Evolutionary conservation across 2,888 invertebrate species (phyloP), one percentile per base, ranked within the genome.

Genomic region (Pogonocherus hispidulus): DNA sequence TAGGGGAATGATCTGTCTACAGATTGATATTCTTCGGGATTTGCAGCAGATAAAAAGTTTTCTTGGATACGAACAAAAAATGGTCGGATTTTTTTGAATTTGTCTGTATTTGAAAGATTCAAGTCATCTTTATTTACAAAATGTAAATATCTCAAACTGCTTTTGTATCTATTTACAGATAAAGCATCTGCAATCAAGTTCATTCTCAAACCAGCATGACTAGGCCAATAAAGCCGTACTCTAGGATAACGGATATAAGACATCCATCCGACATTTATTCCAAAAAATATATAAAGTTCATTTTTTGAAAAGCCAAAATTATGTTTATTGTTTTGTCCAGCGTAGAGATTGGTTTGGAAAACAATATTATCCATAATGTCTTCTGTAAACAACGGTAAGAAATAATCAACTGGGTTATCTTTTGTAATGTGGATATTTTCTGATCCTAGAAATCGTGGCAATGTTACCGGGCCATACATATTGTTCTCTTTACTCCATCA

Each of bases 231-330:
- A 1, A 54, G 32, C 16, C 32, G 14, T 6, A 18, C 9, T 32
- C 52, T 14, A 14, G 52, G 52, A 54, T 54, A 54, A 14, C 52
- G 16, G 2, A 54, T 54, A 32, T 54, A 54, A 2, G 52, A 54
- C 32, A 54, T 54, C n/a, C n/a, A n/a, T 3, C 27, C 32, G 9
- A 32, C 6, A 6, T 18, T 16, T 16, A 54, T 18, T 18, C 54
- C 54, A 18, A 54, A 1, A 20, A 54, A 54, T 1, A 11, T 1
- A 11, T 5, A 35, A 1, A 54, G 18, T 9, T 54, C 35, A 3
- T 9, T 5, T 32, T 32, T 19, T 11, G 19, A n/a, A n/a, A 41
- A 4, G 4, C 20, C 47, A 1, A 47, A n/a, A 22, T 47, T 47
- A 2, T 3, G 1, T 47, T 47, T 47, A 11, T 1, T 19, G 5